These are phyloP conservation scores for Chrysina gloriosa DNA, from an alignment of 2,888 invertebrate species.

Conservation along the genomic window DNA sequence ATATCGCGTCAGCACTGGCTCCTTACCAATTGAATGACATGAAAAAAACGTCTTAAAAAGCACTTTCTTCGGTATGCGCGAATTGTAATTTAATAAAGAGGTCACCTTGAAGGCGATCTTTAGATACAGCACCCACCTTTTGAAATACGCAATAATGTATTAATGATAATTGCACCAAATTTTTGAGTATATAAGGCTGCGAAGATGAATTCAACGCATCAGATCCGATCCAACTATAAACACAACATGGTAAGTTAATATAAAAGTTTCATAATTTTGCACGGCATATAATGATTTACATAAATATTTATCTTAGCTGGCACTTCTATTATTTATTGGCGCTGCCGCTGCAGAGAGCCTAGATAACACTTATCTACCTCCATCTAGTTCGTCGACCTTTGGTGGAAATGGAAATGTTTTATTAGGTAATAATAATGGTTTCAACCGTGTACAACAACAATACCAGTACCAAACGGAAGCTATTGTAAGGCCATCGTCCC, in stretches of 20 bases:
- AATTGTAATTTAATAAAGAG: conserved; percentile 11
- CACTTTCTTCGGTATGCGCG: conserved; percentile 8
- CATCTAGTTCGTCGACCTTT: neutral
- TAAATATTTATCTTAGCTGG: conserved; percentile 61
- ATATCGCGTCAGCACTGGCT: neutral
- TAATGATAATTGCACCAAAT: neutral
- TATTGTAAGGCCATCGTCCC: conserved; percentile 1
- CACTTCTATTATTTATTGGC: conserved; percentile 62
- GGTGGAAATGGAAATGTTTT: neutral
- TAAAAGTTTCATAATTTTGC: neutral
- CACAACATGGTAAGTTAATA: conserved; percentile 1
- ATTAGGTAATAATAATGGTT: no score
- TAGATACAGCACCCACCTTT: neutral
- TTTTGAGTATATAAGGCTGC: conserved; percentile 24
- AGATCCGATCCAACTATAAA: neutral
- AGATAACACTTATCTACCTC: conserved; percentile 57
- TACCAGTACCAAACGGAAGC: neutral
- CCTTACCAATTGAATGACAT: neutral
- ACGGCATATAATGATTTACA: neutral
- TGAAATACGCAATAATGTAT: conserved; percentile 4
- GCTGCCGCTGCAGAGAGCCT: conserved; percentile 66
- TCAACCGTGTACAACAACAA: conserved; percentile 12
- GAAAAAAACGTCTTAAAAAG: neutral
- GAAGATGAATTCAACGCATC: conserved; percentile 5
- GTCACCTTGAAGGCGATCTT: conserved; percentile 15